Evolutionary conservation across 2,888 invertebrate genomes (phyloP), one percentile per base, ranked within the genome.

Genomic region (Thalpophila matura): DNA sequence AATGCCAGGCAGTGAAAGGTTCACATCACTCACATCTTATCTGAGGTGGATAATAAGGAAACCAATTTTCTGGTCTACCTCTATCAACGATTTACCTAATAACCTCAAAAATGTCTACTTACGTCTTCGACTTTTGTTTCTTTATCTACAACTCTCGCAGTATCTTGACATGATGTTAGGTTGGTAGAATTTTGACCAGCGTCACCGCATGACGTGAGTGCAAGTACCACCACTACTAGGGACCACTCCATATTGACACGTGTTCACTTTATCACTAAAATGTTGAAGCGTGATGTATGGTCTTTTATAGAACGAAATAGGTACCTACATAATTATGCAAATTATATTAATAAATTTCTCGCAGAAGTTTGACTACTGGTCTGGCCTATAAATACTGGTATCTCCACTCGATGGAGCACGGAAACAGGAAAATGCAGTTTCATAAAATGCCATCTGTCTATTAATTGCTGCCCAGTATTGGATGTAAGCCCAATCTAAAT

Each of bases 331-430:
- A 47, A 59, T 24, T 4, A 24, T 9, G 18, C 12, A 26, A 60
- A 33, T 33, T 12, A 1, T 20, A 20, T 40, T 31, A 0, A 57
- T 40, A 20, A 1, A 31, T 59, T 57, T 4, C 4, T 33, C 16
- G 16, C 5, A n/a, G 22, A 4, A 9, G 27, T 20, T 53, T 33
- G 9, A 26, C 12, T 26, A 26, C 31, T 40, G 18, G 31, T 1
- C 7, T 43, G 33, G 0, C 61, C 45, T 35, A 61, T n/a, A 24
- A 1, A 43, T n/a, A 58, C 33, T 42, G 16, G 31, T 54, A 33
- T 53, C 10, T 24, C n/a, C 18, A 24, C 10, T 24, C 5, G 14
- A 16, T 4, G n/a, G 9, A 16, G 7, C 10, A 22, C 7, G 10
- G 10, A 38, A 57, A 16, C 7, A 18, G n/a, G 22, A 27, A n/a